Evolutionary conservation across 2,797 vertebrate genomes (phyloP).

Genomic region (Chiropotes sagulatus): DNA sequence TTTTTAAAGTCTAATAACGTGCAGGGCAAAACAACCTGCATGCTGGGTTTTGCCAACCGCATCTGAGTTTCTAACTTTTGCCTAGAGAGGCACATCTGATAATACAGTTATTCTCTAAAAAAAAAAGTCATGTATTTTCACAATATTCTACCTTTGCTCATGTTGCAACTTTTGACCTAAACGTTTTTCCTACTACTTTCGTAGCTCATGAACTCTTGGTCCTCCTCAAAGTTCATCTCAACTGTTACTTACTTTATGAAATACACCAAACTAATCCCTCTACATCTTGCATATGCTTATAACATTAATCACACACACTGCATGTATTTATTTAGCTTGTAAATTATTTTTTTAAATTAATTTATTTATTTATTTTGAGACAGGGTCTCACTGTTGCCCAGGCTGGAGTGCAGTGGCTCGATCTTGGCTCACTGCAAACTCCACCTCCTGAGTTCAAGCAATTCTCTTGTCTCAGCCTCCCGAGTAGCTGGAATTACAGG

Average conservation of each 20-base stretch:
- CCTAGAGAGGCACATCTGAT: neutral
- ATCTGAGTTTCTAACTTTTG: neutral
- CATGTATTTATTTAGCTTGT: neutral
- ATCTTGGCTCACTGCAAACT: no score
- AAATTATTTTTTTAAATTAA: neutral
- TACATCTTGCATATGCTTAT: neutral
- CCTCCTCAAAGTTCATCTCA: constrained; percentile 1
- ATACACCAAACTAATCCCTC: neutral
- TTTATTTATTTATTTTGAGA: no score
- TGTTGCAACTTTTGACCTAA: neutral
- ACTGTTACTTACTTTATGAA: constrained; percentile 24
- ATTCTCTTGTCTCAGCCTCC: no score
- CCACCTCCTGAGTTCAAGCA: no score
- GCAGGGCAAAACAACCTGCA: neutral
- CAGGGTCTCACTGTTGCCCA: no score
- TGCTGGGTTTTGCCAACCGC: neutral
- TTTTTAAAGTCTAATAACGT: neutral
- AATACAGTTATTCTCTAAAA: neutral
- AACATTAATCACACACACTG: neutral
- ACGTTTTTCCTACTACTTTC: neutral
- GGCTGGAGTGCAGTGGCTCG: no score
- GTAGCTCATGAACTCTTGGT: neutral
- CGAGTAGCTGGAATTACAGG: no score
- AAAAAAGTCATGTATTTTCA: neutral
- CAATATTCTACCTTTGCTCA: neutral